Conservation (phyloP, 2,888 invertebrate species). For the Autographa pulchrina region DNA sequence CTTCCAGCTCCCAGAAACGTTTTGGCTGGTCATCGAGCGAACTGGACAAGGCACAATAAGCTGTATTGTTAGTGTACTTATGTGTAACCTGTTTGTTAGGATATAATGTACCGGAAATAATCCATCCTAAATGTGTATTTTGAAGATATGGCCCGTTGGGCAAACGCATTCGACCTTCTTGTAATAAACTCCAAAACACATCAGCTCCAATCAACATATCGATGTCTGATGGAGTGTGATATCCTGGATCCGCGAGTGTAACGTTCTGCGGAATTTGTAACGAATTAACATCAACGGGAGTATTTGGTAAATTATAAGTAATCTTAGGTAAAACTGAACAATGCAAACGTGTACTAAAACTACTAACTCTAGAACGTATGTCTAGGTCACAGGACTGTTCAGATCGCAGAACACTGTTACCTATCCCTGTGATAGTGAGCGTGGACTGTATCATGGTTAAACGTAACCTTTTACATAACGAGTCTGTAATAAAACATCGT, state of each 20-base stretch:
- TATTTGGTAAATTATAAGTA: neutral
- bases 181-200: too few species aligned
- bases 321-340: conserved; percentile 6
- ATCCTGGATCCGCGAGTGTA: too few species aligned
- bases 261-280: neutral
- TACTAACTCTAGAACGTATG: neutral
- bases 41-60: neutral
- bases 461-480: neutral
- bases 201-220: too few species aligned
- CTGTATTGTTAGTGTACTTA: too few species aligned
- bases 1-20: conserved; percentile 5
- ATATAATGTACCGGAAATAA: too few species aligned
- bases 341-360: neutral
- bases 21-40: neutral
- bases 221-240: too few species aligned
- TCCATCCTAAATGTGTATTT: too few species aligned
- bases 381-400: conserved; percentile 7
- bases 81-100: too few species aligned
- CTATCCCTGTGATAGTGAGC: conserved; percentile 4
- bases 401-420: neutral
- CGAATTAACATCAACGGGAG: neutral
- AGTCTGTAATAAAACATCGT: neutral
- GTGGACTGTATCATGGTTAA: conserved; percentile 2
- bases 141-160: too few species aligned
- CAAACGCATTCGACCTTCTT: too few species aligned